A percentile compares a stretch with the other conserved stretches of the same genome.
Conservation (phyloP, 2,888 invertebrate species). For the Papilio gigon region DNA sequence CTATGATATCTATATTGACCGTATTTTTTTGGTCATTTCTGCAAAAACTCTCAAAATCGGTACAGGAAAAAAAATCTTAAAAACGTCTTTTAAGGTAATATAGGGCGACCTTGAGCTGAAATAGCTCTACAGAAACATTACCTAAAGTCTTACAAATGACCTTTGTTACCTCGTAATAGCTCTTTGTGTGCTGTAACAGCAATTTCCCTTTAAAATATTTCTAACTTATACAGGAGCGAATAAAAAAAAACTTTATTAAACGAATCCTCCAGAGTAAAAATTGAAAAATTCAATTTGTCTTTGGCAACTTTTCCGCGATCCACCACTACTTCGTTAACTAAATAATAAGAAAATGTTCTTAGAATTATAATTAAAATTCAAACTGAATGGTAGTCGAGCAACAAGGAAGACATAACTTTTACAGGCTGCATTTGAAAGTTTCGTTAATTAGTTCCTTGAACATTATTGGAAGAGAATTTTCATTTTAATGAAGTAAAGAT, state of each 20-base stretch:
- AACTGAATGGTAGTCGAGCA: background rate
- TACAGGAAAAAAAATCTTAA: background rate
- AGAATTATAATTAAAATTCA: slow-evolving; percentile 17
- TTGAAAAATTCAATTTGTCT: slow-evolving; percentile 1
- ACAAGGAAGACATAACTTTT: slow-evolving; percentile 8
- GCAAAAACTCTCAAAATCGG: too few species aligned
- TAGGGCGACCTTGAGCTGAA: slow-evolving; percentile 1
- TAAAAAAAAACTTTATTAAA: background rate
- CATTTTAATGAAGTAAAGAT: background rate
- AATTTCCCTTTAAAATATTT: background rate
- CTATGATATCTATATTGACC: too few species aligned
- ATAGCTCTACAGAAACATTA: background rate
- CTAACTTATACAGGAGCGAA: background rate
- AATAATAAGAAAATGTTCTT: slow-evolving; percentile 16
- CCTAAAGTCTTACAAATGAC: slow-evolving; percentile 17
- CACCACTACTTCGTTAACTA: slow-evolving; percentile 4
- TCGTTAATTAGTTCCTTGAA: slow-evolving; percentile 17
- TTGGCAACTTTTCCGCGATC: background rate
- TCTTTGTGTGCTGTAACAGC: background rate
- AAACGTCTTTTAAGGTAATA: background rate
- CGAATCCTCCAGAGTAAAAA: background rate
- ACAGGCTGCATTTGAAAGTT: slow-evolving; percentile 18
- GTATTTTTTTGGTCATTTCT: too few species aligned
- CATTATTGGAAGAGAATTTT: background rate
- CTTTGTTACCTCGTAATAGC: background rate